Evolutionary conservation across 2,888 invertebrate species (phyloP), one percentile per base, ranked within the genome.

Genomic region (Malacosoma neustria): DNA sequence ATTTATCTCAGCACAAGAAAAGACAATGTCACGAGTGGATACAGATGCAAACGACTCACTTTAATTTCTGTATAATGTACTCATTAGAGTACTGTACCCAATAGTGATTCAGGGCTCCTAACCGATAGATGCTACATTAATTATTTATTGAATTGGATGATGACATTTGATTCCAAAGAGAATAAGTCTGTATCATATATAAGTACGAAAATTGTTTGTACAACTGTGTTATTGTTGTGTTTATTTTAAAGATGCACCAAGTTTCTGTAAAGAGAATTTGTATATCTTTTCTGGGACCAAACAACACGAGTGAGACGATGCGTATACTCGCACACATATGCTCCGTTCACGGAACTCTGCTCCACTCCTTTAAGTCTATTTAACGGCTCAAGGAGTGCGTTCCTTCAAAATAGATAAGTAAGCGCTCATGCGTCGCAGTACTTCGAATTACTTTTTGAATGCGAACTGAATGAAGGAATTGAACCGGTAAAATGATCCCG

Each of bases 401-500:
- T 73, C 67, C 66, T 72, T 77, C 72, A 71, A 75, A 72, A 76
- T 72, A 72, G 72, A 72, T 72, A 73, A 74, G 67, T 67, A 64
- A 66, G 67, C 73, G 58, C 67, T 75, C 74, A 72, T 71, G 71
- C 71, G 69, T 68, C 61, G 60, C 67, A 64, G 64, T 72, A 72
- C 69, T 80, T 76, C 69, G 76, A 77, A 81, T 82, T 80, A 75
- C 79, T 74, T 79, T 74, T 73, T 79, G 72, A 72, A 73, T 72
- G 70, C 61, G 60, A 69, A 70, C 64, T 80, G 77, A 79, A 74
- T 74, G 71, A 65, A 63, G 58, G 74, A 76, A 77, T 69, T 72
- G 79, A 73, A 75, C 72, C 75, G 77, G 69, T 67, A 71, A 77
- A 75, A 74, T 63, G 68, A 63, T 58, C 54, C 67, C 64, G 71